A percentile compares a stretch with the other conserved stretches of the same genome.
Conservation (phyloP, 2,888 invertebrate genomes). For the Pollenia labialis region DNA sequence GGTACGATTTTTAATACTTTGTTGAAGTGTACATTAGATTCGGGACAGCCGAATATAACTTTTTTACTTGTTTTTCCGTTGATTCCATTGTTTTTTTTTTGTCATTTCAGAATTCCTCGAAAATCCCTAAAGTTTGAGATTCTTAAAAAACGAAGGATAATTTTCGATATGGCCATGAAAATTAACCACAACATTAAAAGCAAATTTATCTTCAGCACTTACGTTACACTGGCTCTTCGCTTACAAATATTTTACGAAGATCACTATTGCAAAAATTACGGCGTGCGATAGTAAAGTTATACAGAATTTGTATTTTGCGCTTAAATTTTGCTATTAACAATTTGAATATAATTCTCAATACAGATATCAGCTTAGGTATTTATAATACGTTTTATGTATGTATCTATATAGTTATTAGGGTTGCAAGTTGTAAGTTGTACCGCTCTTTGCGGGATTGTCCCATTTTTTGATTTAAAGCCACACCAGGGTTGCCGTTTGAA, state of each 20-base stretch:
- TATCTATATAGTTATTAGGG: too few relatives aligned
- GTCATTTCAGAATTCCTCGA: slow-evolving; percentile 12
- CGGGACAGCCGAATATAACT: too few relatives aligned
- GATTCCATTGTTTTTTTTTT: neutral
- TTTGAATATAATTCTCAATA: too few relatives aligned
- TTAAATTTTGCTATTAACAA: neutral
- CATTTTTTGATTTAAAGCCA: too few relatives aligned
- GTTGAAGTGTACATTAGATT: too few relatives aligned
- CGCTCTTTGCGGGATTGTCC: too few relatives aligned
- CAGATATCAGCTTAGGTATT: too few relatives aligned
- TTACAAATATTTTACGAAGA: slow-evolving; percentile 19
- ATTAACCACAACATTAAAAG: neutral
- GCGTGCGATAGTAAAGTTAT: slow-evolving; percentile 16
- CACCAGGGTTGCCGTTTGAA: too few relatives aligned
- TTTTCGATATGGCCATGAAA: slow-evolving; percentile 31
- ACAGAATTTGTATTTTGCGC: neutral
- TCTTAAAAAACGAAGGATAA: neutral
- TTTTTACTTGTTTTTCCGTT: too few relatives aligned
- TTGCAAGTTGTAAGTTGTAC: too few relatives aligned
- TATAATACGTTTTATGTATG: too few relatives aligned
- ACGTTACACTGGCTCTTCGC: neutral
- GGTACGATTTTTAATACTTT: too few relatives aligned
- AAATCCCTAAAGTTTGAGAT: neutral
- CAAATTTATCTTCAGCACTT: neutral
- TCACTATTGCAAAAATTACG: slow-evolving; percentile 21